A percentile compares a stretch with the other conserved stretches of the same genome.
phyloP scores from a whole-genome alignment of 2,888 invertebrate species.

The Allacma fusca region DNA sequence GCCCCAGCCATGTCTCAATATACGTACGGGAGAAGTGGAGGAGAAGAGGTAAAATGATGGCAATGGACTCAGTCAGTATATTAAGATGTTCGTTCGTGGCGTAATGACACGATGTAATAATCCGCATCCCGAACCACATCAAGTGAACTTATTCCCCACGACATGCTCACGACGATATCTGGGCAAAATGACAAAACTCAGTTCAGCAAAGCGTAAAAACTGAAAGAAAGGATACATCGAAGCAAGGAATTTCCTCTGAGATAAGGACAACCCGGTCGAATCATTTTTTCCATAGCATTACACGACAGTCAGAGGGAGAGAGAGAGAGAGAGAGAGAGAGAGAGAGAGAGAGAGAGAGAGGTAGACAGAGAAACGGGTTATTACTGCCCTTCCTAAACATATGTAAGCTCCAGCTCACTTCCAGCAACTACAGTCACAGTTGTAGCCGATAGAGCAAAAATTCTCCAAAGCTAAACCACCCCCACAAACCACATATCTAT shows the following conservation, averaged over 20 bases:
- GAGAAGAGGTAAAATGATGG: slow-evolving; percentile 16
- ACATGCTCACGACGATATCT: slow-evolving; percentile 23
- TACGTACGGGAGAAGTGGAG: neutral
- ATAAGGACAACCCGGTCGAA: slow-evolving; percentile 19
- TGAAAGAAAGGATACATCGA: slow-evolving; percentile 33
- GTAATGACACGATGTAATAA: slow-evolving; percentile 44
- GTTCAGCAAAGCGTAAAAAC: slow-evolving; percentile 48
- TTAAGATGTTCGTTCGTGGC: slow-evolving; percentile 23
- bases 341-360: neutral
- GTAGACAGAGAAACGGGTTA: neutral
- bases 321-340: neutral
- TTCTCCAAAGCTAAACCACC: neutral
- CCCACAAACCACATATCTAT: neutral
- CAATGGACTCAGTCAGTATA: slow-evolving; percentile 12
- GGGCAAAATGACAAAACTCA: slow-evolving; percentile 47
- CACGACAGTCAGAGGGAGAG: too few species aligned
- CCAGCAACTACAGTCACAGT: neutral
- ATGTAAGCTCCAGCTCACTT: neutral
- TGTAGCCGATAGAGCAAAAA: neutral
- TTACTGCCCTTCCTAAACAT: neutral
- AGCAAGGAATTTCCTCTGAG: slow-evolving; percentile 23
- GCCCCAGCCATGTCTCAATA: too few species aligned
- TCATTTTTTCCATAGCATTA: slow-evolving; percentile 15
- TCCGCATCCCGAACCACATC: slow-evolving; percentile 39
- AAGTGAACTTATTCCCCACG: slow-evolving; percentile 25